Evolutionary conservation across 2,113 vertebrate genomes (phyloP), one percentile per base, ranked within the genome.

Genomic region (Aegotheles bennettii): DNA sequence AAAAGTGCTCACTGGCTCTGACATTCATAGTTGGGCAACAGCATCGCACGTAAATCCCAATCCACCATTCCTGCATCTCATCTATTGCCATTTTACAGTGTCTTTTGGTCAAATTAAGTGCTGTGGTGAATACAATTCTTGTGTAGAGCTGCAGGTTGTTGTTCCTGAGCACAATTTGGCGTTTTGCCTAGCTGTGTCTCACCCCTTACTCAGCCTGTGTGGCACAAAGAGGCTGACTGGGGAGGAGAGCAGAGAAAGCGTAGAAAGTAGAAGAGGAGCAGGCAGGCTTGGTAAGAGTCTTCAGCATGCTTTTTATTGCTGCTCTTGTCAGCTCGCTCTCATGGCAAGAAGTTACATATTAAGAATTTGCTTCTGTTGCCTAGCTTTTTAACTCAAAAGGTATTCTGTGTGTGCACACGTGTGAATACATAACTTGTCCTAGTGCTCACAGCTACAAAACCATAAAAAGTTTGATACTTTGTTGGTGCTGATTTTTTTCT

Each of bases 31-130:
- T 21, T 79, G 33, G 31, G 35, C 64, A 83, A 54, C 28, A 79
- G 40, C 36, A 87, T 64, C 23, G 51, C 4, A 0, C 60, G 82
- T 71, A 82, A 94, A 89, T 60, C 13, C 42, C 4, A 1, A 51
- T 70, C 33, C 35, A 67, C 42, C 11, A 28, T 56, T 79, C 35
- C 36, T 87, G 26, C 61, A 53, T 57, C 48, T 25, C 38, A 84
- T 9, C 18, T 81, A 6, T 51, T 81, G 51, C 78, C 14, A 78
- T 70, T 94, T 89, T 65, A 50, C 29, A 24, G 8, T 31, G 45
- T 59, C 24, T 88, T 92, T 54, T 81, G 77, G 51, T 71, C 51
- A 60, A 68, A 95, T 54, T 38, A 59, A 75, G 25, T 89, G 21
- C 42, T 77, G 33, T 1, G 2, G 31, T 2, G 2, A 36, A 21